Evolutionary conservation across 2,113 vertebrate species (phyloP), one percentile per base, ranked within the genome.

Genomic region (Dromaius novaehollandiae): DNA sequence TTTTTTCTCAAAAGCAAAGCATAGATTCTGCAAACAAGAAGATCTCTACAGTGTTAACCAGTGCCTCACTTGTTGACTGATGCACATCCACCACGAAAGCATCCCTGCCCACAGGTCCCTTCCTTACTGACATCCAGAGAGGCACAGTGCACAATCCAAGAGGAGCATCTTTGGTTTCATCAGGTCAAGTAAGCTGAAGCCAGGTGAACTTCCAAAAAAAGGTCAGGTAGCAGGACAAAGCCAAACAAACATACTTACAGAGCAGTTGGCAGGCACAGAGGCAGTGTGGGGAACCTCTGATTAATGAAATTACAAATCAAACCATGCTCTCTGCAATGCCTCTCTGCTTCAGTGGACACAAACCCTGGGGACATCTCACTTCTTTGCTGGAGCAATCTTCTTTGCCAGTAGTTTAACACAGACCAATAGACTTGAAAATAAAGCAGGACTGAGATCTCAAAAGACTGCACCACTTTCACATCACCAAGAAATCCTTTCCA

Each of bases 261-360:
- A 74, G 94, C 92, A 88, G 90, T 1, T 79, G 88, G 89, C 82
- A 96, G 90, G 83, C 82, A 25, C 7, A 3, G 78, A 86, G 81
- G 93, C 90, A 78, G 56, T 66, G 13, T 2, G 9, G 91, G 89
- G 83, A 91, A 71, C 88, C 76, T 95, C 77, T 78, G 95, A 95
- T 97, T 94, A 96, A 98, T 96, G 97, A 96, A 96, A 97, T 96
- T 88, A 96, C 93, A 94, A 91, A 93, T 86, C 93, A 85, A 86
- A 74, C 78, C 79, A 6, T 17, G 94, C 96, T 94, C 87, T 70
- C 87, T 46, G 82, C 92, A 8, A 93, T 93, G 95, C 87, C 95
- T 94, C 95, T 97, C 95, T 90, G 96, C 96, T 88, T 78, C 82
- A 9, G 90, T 90, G 50, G 92, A 53, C 84, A 71, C 82, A 13